Base-by-base conservation (phyloP, 2,113 vertebrate species). In the Labeo rohita region DNA sequence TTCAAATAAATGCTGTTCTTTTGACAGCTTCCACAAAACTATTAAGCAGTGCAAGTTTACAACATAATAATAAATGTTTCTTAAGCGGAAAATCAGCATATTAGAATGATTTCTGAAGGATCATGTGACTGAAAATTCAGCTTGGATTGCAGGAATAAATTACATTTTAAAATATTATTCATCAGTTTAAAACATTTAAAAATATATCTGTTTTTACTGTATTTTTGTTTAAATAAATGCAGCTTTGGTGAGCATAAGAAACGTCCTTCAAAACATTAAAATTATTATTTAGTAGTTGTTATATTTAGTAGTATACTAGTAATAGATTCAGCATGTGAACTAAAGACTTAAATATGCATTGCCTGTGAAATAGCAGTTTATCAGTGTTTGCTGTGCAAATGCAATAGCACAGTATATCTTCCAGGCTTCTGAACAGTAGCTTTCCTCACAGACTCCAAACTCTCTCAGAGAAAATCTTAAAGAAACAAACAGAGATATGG, bases 401-500 rank as follows among this genome's bases (percentile, higher is more conserved):
- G 47, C 23, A 28, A 23, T 2, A 28, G 43, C 15, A 28, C 72
- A 50, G n/a, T 50, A 50, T 50, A 75, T 75, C 45, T 28, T 50
- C 21, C 4, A 50, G 23, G 10, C 43, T 75, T 6, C 45, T 49
- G 72, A 75, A 49, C 72, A 83, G 80, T 52, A 70, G 80, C 65
- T 70, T 36, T 47, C 63, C 65, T 83, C 80, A 68, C n/a, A 70
- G 59, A 68, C 9, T 18, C 16, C 49, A 72, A 18, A 83, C 11
- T 1, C 13, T 81, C 61, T 36, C n/a, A 2, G 10, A 76, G 50
- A 86, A 52, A 52, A 75, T n/a, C 9, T 12, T 34, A 47, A 18
- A 86, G 34, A 82, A 89, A 75, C 54, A 79, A 81, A 86, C 50
- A 75, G n/a, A 6, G 47, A 28, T 63, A 59, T 77, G 77, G 39